Conservation (phyloP, 2,797 vertebrate species). For the Scyliorhinus canicula region DNA sequence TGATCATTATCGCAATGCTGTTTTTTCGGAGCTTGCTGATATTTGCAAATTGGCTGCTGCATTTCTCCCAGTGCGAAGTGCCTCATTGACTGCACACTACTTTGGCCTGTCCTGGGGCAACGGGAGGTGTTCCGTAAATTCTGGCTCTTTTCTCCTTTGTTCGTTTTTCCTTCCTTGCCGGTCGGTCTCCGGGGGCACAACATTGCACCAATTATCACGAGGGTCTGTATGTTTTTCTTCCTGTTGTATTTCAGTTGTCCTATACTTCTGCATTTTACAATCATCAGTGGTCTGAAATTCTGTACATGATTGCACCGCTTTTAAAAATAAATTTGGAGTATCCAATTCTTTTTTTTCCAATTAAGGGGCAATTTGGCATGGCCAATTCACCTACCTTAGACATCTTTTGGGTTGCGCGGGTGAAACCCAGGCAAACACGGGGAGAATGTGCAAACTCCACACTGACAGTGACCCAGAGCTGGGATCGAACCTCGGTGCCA, state of each 20-base stretch:
- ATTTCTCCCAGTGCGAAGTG: background rate
- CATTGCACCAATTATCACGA: background rate
- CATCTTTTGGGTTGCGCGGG: too few relatives aligned
- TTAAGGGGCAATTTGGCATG: too few relatives aligned
- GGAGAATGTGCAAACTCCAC: too few relatives aligned
- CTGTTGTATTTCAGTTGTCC: background rate
- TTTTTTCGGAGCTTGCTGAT: background rate
- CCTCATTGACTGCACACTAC: background rate
- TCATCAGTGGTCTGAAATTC: background rate
- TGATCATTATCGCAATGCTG: background rate
- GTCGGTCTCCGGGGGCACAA: background rate
- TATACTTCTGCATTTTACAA: background rate
- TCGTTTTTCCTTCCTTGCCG: too few relatives aligned
- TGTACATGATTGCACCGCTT: background rate
- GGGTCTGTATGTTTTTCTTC: background rate
- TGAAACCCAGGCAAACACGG: too few relatives aligned
- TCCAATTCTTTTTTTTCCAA: too few relatives aligned
- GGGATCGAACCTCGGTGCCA: too few relatives aligned
- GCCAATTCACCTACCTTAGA: too few relatives aligned
- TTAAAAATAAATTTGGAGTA: too few relatives aligned
- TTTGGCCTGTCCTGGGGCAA: background rate
- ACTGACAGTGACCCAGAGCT: too few relatives aligned
- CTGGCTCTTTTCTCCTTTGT: background rate
- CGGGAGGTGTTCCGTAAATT: background rate
- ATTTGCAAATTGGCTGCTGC: background rate